Evolutionary conservation across 1,140 invertebrate genomes (phyloP).

Genomic region (Platyura marginata): DNA sequence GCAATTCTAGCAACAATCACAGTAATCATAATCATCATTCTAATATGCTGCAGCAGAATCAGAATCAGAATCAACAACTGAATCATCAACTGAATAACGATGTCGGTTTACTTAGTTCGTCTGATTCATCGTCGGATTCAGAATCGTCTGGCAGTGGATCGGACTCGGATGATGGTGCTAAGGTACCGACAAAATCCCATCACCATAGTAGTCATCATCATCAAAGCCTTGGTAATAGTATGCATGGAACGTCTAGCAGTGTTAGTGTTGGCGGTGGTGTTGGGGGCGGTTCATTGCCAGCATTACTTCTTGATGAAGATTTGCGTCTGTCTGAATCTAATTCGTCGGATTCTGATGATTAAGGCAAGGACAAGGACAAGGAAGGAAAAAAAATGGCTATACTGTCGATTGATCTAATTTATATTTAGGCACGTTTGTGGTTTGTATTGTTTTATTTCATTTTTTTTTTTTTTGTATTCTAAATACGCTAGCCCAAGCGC

Average conservation of each 20-base stretch:
- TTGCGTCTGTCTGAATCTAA: constrained; percentile 41
- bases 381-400: no score
- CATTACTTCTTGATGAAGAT: constrained; percentile 36
- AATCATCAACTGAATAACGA: constrained; percentile 7
- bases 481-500: no score
- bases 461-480: no score
- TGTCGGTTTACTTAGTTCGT: background rate
- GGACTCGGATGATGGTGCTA: constrained; percentile 2
- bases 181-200: constrained; percentile 3
- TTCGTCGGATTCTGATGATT: constrained; percentile 21
- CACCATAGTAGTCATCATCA: constrained; percentile 1
- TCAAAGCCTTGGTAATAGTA: no score
- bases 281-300: background rate
- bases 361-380: no score
- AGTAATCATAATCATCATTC: background rate
- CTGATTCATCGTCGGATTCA: constrained; percentile 1
- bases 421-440: no score
- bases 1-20: background rate
- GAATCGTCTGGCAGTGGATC: background rate
- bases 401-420: no score
- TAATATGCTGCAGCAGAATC: constrained; percentile 5
- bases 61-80: constrained; percentile 5
- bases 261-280: constrained; percentile 1
- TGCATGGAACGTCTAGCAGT: no score
- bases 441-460: no score